These are phyloP conservation scores for Lepilemur ruficaudatus DNA, from an alignment of 2,797 vertebrate species.

Conservation along the genomic window DNA sequence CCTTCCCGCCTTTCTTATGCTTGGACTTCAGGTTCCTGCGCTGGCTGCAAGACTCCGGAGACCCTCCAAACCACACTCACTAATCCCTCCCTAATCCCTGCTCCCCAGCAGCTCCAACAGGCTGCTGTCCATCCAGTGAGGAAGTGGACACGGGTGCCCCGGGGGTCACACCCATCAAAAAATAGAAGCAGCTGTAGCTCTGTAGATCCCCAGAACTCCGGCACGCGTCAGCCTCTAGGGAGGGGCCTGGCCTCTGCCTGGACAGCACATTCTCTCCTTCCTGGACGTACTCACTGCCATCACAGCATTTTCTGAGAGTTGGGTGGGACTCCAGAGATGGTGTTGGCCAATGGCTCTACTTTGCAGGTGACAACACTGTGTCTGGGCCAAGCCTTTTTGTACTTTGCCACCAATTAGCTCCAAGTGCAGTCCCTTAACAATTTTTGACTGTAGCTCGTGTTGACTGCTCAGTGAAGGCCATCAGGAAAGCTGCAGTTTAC, in stretches of 20 bases:
- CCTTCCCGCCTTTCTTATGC: conserved; percentile 71
- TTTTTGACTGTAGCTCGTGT: not conserved
- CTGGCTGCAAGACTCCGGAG: conserved; percentile 73
- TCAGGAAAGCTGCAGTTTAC: not conserved
- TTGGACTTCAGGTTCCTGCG: conserved; percentile 78
- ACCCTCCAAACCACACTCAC: conserved; percentile 77
- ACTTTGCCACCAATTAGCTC: not conserved
- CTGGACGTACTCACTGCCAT: not conserved
- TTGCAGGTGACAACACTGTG: not conserved
- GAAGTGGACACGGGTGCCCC: conserved; percentile 45
- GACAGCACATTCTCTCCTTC: not conserved
- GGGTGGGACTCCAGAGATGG: not conserved
- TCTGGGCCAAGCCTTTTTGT: not conserved
- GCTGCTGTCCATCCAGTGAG: conserved; percentile 65
- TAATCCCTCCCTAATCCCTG: conserved; percentile 79
- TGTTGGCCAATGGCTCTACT: not conserved
- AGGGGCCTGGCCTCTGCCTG: not conserved
- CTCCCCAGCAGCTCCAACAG: conserved; percentile 58
- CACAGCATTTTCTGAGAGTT: not conserved
- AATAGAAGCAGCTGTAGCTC: conserved; percentile 59
- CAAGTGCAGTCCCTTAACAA: not conserved
- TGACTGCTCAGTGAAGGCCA: not conserved
- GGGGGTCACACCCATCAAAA: conserved; percentile 34
- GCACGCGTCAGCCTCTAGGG: not conserved
- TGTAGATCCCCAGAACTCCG: not conserved